Conservation (phyloP, 2,113 vertebrate species). For the Paramisgurnus dabryanus region DNA sequence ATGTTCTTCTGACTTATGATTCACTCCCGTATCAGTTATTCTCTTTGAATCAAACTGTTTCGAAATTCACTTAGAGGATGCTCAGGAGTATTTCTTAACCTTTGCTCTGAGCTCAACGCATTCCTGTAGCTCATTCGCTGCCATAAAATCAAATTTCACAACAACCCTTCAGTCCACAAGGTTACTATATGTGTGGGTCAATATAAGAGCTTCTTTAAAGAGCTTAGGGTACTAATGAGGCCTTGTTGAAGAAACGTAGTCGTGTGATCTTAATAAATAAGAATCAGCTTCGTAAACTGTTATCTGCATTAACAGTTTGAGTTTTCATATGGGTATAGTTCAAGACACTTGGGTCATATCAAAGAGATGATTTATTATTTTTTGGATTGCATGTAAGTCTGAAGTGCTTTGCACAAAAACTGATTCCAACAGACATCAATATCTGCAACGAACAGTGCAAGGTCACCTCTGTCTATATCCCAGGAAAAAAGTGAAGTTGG, state of each 20-base stretch:
- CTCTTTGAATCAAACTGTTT: neutral
- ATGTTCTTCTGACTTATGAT: neutral
- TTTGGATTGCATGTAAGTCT: neutral
- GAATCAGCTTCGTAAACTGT: neutral
- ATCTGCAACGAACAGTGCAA: constrained; percentile 5
- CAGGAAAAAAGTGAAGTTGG: neutral
- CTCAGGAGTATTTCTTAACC: neutral
- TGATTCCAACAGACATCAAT: neutral
- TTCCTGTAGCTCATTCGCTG: too few species aligned
- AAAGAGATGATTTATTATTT: neutral
- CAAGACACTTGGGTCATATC: neutral
- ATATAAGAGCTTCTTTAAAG: neutral
- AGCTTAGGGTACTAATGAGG: neutral
- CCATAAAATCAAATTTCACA: neutral
- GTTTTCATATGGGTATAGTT: neutral
- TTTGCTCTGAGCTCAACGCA: neutral
- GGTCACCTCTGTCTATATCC: neutral
- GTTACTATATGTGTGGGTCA: neutral
- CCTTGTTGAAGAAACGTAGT: too few species aligned
- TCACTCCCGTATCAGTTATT: neutral
- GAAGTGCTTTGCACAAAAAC: constrained; percentile 1
- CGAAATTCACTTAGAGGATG: neutral
- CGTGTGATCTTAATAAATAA: neutral
- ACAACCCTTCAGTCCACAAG: neutral
- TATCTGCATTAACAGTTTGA: neutral